These are phyloP conservation scores for Habrosyne pyritoides DNA, from an alignment of 2,888 invertebrate species.

Conservation along the genomic window DNA sequence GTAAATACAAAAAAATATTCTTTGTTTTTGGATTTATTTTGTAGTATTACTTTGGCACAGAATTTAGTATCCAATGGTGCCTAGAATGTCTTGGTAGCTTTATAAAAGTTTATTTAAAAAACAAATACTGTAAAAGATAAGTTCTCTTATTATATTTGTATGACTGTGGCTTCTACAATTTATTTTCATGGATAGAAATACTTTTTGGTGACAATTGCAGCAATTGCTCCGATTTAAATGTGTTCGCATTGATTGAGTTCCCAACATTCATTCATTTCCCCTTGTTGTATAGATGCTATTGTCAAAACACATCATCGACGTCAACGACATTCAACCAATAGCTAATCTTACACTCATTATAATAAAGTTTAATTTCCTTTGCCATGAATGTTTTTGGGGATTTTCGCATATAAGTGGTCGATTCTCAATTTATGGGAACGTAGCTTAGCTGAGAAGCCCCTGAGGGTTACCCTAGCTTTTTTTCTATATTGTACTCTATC, in stretches of 20 bases:
- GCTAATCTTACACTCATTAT: conserved; percentile 24
- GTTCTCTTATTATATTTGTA: too few species aligned
- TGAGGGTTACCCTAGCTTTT: conserved; percentile 58
- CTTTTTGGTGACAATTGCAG: neutral
- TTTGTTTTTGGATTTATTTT: too few species aligned
- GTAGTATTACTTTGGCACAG: too few species aligned
- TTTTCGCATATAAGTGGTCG: conserved; percentile 61
- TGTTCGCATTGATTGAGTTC: conserved; percentile 52
- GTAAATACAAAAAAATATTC: too few species aligned
- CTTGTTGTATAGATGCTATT: conserved; percentile 47
- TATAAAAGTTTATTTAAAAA: too few species aligned
- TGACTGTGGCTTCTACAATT: too few species aligned
- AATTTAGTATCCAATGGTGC: too few species aligned
- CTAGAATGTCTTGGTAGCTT: too few species aligned
- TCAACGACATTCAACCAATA: conserved; percentile 21
- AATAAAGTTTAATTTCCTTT: conserved; percentile 39
- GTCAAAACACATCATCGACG: conserved; percentile 26
- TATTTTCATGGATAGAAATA: neutral
- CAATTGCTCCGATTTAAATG: conserved; percentile 39
- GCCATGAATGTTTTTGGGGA: conserved; percentile 35
- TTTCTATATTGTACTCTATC: conserved; percentile 63
- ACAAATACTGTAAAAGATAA: too few species aligned
- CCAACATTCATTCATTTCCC: conserved; percentile 55
- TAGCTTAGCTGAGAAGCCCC: conserved; percentile 60
- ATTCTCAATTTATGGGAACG: conserved; percentile 68